Evolutionary conservation across 2,888 invertebrate genomes (phyloP).

Genomic region (Amiota mariae): DNA sequence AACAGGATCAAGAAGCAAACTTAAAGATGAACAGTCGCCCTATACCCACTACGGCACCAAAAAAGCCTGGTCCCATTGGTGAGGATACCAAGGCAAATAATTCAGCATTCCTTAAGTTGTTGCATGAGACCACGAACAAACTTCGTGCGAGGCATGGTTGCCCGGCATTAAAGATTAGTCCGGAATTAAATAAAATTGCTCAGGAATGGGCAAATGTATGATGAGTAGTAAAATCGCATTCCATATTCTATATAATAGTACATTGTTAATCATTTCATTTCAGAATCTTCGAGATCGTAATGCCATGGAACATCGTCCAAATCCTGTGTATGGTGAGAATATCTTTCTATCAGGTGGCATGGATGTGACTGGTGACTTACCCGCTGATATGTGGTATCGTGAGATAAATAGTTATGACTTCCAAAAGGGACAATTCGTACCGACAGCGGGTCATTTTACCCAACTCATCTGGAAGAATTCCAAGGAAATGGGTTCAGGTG

Average conservation of each 20-base stretch:
- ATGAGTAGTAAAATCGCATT: too few relatives aligned
- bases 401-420: conserved; percentile 83
- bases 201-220: conserved; percentile 82
- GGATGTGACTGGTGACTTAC: conserved; percentile 71
- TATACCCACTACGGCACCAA: conserved; percentile 50
- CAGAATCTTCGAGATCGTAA: conserved; percentile 73
- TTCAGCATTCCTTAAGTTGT: conserved; percentile 48
- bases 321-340: conserved; percentile 88
- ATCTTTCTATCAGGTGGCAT: conserved; percentile 86
- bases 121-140: conserved; percentile 77
- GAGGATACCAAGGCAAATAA: conserved; percentile 55
- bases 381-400: conserved; percentile 79
- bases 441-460: conserved; percentile 86
- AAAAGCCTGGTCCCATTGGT: conserved; percentile 53
- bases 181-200: conserved; percentile 79
- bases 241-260: background rate
- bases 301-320: conserved; percentile 82
- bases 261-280: background rate
- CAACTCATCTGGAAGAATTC: conserved; percentile 89
- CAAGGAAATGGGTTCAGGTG: conserved; percentile 84
- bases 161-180: conserved; percentile 79
- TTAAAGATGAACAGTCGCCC: conserved; percentile 32
- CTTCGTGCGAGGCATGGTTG: conserved; percentile 82
- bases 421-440: conserved; percentile 77
- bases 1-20: too few relatives aligned